Percentiles rank a stretch among this genome's conserved stretches.
These are phyloP conservation scores for Scomber scombrus DNA, from an alignment of 2,113 vertebrate species.

Conservation along the genomic window DNA sequence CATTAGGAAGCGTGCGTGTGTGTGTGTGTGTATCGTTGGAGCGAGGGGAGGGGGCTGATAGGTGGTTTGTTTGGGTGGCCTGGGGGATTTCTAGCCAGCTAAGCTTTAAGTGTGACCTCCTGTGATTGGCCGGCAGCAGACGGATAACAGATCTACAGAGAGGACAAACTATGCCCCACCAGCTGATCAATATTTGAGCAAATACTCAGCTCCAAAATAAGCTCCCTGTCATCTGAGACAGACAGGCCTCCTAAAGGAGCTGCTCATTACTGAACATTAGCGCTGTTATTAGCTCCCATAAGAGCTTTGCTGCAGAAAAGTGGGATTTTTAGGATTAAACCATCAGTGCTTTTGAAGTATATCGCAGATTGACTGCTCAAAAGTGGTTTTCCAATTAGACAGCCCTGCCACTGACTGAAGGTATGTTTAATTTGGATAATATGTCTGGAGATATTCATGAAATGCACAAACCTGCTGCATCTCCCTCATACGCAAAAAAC, in stretches of 20 bases:
- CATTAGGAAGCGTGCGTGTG: slow-evolving; percentile 20
- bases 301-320: slow-evolving; percentile 28
- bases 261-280: slow-evolving; percentile 28
- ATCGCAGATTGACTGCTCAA: slow-evolving; percentile 23
- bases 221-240: slow-evolving; percentile 13
- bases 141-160: neutral
- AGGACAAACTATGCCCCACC: neutral
- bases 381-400: neutral
- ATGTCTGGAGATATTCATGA: neutral
- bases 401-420: neutral
- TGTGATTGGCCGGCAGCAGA: neutral
- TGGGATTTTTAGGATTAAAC: slow-evolving; percentile 33
- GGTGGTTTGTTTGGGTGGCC: slow-evolving; percentile 25
- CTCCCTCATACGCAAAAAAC: neutral
- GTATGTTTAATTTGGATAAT: neutral
- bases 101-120: neutral
- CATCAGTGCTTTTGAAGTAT: slow-evolving; percentile 19
- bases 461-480: neutral
- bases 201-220: slow-evolving; percentile 23
- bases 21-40: slow-evolving; percentile 3
- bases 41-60: neutral
- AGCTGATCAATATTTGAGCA: slow-evolving; percentile 25
- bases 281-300: neutral
- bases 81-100: slow-evolving; percentile 25
- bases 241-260: slow-evolving; percentile 13